Evolutionary conservation across 2,888 invertebrate genomes (phyloP).

Genomic region (Andricus curvator): DNA sequence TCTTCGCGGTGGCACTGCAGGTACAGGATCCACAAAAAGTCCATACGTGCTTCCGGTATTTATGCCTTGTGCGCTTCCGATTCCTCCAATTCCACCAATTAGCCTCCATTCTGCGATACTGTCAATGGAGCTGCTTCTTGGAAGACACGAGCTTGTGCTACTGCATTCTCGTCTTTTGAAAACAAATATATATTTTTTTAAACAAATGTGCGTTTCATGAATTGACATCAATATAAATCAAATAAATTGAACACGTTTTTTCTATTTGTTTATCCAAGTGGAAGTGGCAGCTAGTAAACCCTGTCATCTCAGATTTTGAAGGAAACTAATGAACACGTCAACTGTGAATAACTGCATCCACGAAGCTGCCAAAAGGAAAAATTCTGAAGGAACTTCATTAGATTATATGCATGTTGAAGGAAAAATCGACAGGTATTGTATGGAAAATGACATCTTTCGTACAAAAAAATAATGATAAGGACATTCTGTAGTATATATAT

Average conservation of each 20-base stretch:
- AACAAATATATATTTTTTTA: background rate
- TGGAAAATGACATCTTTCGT: background rate
- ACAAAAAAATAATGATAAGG: too few species aligned
- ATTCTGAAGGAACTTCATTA: background rate
- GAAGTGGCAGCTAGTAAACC: background rate
- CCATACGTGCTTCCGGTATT: conserved; percentile 76
- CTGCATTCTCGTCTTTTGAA: conserved; percentile 69
- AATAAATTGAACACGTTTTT: too few species aligned
- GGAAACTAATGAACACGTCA: background rate
- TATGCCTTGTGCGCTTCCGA: conserved; percentile 69
- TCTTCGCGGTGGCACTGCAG: conserved; percentile 74
- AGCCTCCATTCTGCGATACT: conserved; percentile 73
- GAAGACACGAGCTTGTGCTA: conserved; percentile 74
- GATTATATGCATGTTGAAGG: background rate
- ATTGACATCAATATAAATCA: background rate
- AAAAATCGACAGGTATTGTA: background rate
- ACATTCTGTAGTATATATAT: too few species aligned
- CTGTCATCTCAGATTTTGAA: background rate
- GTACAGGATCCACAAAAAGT: conserved; percentile 60
- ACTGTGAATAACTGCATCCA: background rate
- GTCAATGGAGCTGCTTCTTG: conserved; percentile 90
- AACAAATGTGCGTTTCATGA: background rate
- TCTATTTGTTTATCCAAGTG: background rate
- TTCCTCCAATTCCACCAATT: conserved; percentile 70
- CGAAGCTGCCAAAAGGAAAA: background rate